Percentiles rank a stretch among this genome's conserved stretches.
These are phyloP conservation scores for Arrhopalites spinosus DNA, from an alignment of 2,888 invertebrate species.

Conservation along the genomic window DNA sequence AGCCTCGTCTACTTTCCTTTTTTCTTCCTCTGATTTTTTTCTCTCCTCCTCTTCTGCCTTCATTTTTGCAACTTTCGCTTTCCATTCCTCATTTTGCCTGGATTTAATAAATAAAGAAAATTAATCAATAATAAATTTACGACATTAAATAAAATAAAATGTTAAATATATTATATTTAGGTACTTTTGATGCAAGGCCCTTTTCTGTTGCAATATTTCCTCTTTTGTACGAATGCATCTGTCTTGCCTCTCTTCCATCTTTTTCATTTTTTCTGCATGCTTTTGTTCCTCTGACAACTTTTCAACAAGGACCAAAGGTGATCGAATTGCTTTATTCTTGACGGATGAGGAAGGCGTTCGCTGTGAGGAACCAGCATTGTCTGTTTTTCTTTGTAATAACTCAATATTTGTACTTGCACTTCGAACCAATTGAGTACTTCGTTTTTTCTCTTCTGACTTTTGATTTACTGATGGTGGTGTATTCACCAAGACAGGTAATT, in stretches of 20 bases:
- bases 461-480: too few relatives aligned
- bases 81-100: conserved; percentile 50
- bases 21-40: conserved; percentile 4
- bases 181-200: conserved; percentile 44
- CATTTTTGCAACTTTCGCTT: conserved; percentile 44
- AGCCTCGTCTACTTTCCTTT: conserved; percentile 21
- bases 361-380: too few relatives aligned
- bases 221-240: conserved; percentile 37
- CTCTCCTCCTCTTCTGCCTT: conserved; percentile 40
- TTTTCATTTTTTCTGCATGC: conserved; percentile 22
- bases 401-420: too few relatives aligned
- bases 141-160: background rate
- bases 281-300: too few relatives aligned
- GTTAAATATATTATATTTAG: background rate
- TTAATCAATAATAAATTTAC: background rate
- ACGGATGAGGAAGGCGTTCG: too few relatives aligned
- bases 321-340: too few relatives aligned
- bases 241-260: conserved; percentile 32
- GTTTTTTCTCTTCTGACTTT: too few relatives aligned
- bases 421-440: too few relatives aligned
- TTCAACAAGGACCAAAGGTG: too few relatives aligned
- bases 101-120: background rate
- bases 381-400: too few relatives aligned
- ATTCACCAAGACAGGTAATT: too few relatives aligned
- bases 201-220: conserved; percentile 36